Percentiles rank a stretch among this genome's conserved stretches.
Evolutionary conservation across 2,113 vertebrate species (phyloP).

Genomic region (Nothoprocta perdicaria): DNA sequence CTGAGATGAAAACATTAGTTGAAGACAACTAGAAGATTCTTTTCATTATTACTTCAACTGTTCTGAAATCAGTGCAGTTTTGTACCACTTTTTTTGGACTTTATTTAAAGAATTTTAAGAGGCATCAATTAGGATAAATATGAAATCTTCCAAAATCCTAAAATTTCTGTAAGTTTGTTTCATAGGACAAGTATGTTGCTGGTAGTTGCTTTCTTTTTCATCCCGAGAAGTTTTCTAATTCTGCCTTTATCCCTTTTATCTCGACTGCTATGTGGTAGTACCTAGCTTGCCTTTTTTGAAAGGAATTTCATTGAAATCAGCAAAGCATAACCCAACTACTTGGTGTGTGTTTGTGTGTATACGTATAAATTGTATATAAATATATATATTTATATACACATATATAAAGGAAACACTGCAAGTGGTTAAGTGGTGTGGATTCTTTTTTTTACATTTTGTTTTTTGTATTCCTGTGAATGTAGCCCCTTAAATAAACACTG

Average conservation of each 20-base stretch:
- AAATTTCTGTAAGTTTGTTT: neutral
- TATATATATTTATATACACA: no score
- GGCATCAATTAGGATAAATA: neutral
- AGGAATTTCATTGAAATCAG: neutral
- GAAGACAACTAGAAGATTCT: neutral
- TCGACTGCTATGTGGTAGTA: neutral
- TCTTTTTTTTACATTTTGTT: neutral
- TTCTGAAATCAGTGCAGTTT: neutral
- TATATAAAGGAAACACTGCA: neutral
- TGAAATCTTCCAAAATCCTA: neutral
- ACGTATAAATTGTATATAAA: no score
- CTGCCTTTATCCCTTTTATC: neutral
- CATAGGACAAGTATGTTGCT: neutral
- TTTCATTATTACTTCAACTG: neutral
- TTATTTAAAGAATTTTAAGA: neutral
- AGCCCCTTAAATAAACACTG: constrained; percentile 10
- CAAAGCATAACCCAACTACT: neutral
- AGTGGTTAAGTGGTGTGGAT: neutral
- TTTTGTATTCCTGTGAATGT: neutral
- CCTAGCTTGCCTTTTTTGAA: neutral
- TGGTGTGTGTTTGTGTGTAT: no score
- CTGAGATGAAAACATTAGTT: neutral
- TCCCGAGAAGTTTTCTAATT: neutral
- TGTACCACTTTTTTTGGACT: neutral
- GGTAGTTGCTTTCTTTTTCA: no score